Conservation (phyloP, 2,888 invertebrate species). For the Cyclophora albipunctata region DNA sequence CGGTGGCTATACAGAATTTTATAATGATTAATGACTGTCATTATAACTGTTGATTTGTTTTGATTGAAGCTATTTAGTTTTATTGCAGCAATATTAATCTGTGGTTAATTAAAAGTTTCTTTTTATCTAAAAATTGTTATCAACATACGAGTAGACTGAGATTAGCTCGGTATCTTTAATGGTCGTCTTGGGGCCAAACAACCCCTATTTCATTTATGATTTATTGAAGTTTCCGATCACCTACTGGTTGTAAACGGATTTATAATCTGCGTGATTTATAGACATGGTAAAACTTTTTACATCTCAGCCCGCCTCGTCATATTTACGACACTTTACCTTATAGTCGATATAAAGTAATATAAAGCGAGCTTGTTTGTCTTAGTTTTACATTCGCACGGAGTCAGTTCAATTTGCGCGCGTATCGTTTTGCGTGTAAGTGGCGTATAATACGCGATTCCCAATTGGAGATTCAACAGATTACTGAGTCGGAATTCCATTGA, state of each 20-base stretch:
- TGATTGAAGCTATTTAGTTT: constrained; percentile 42
- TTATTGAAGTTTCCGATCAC: constrained; percentile 54
- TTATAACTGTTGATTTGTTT: constrained; percentile 47
- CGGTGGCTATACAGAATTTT: constrained; percentile 38
- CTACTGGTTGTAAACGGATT: constrained; percentile 60
- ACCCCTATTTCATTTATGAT: constrained; percentile 56
- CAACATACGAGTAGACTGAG: constrained; percentile 5
- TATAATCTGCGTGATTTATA: constrained; percentile 65
- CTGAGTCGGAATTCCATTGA: constrained; percentile 51
- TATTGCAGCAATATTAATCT: constrained; percentile 29
- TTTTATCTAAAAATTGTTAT: constrained; percentile 16
- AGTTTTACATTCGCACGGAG: constrained; percentile 4
- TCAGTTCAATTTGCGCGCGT: constrained; percentile 18
- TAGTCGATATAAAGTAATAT: constrained; percentile 13
- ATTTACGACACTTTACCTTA: constrained; percentile 26
- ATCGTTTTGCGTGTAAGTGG: constrained; percentile 29
- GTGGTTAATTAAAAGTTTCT: constrained; percentile 30
- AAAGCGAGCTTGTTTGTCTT: constrained; percentile 7
- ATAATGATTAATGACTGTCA: constrained; percentile 42
- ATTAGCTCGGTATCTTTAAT: constrained; percentile 31
- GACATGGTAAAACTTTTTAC: constrained; percentile 54
- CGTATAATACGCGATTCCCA: constrained; percentile 50
- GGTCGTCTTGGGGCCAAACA: constrained; percentile 39
- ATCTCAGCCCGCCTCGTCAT: constrained; percentile 27
- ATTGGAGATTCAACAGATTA: constrained; percentile 55